Evolutionary conservation across 2,797 vertebrate genomes (phyloP).

Genomic region (Trematomus bernacchii): DNA sequence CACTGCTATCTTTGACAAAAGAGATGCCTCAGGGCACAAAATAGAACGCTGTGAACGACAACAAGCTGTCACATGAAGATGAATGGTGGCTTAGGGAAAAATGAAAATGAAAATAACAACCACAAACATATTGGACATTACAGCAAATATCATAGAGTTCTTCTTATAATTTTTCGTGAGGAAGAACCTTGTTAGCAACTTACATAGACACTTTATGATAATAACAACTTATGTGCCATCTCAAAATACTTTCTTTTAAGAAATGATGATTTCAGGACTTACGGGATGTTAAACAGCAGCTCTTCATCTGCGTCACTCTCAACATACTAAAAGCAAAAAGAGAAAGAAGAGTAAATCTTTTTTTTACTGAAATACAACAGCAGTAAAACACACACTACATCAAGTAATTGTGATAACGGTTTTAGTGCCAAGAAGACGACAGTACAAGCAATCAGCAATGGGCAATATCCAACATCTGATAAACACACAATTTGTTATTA

Average conservation of each 20-base stretch:
- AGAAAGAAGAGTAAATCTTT: neutral
- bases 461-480: too few relatives aligned
- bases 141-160: neutral
- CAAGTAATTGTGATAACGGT: neutral
- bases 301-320: conserved; percentile 97
- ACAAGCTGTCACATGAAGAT: neutral
- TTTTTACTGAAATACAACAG: too few relatives aligned
- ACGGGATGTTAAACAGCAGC: conserved; percentile 98
- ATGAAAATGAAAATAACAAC: conserved; percentile 9
- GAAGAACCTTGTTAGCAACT: neutral
- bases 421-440: neutral
- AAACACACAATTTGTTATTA: too few relatives aligned
- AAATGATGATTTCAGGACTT: conserved; percentile 72
- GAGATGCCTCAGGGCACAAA: neutral
- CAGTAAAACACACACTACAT: too few relatives aligned
- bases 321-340: conserved; percentile 87
- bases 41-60: conserved; percentile 4
- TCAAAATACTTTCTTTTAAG: neutral
- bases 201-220: neutral
- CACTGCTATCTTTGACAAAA: neutral
- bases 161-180: too few relatives aligned
- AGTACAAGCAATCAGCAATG: neutral
- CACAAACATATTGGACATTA: neutral
- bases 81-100: neutral
- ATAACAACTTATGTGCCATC: neutral